Base-by-base conservation (phyloP, 2,113 vertebrate genomes). In the Pseudorasbora parva region DNA sequence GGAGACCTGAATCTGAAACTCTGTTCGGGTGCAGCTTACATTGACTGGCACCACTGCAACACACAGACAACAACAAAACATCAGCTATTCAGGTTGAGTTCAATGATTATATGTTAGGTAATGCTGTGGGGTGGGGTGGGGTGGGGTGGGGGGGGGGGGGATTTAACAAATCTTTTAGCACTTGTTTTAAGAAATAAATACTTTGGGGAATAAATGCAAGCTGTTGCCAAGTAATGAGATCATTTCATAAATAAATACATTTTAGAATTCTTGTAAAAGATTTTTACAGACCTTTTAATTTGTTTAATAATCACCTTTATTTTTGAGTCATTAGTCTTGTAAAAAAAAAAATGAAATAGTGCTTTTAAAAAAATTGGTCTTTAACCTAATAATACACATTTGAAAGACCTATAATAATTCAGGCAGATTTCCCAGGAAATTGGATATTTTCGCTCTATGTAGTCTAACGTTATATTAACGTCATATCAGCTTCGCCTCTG, bases 1-100 rank as follows among this genome's bases (percentile, higher is more conserved):
- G 0, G 96, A 92, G 87, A 99, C 97, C 91, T 97, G 93, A 85
- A 99, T 98, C 92, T 97, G 96, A 93, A 99, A 98, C 76, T 99
- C 97, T 0, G 95, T 97, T 86, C 98, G 95, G 47, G 97, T 97
- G 91, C 98, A 99, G 94, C 95, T 99, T 86, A 99, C 88, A 0
- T 98, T 99, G 85, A 99, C 91, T 62, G 97, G 98, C 5, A 99
- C 96, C 72, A 98, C 98, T 98, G 86, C 72, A 23, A 75, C 83
- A 84, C 2, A 84, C 33, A 69, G 25, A 72, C 59, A 72, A 6
- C 78, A 14, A 84, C 7, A 86, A 54, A 54, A 21, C 51, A 54
- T 37, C 4, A 21, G 27, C 15, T 27, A 11, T 8, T 17, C n/a
- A 68, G 64, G 17, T 21, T 37, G 64, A 72, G 69, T 10, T 45